Conservation (phyloP, 2,113 vertebrate species). For the Columba janthina region DNA sequence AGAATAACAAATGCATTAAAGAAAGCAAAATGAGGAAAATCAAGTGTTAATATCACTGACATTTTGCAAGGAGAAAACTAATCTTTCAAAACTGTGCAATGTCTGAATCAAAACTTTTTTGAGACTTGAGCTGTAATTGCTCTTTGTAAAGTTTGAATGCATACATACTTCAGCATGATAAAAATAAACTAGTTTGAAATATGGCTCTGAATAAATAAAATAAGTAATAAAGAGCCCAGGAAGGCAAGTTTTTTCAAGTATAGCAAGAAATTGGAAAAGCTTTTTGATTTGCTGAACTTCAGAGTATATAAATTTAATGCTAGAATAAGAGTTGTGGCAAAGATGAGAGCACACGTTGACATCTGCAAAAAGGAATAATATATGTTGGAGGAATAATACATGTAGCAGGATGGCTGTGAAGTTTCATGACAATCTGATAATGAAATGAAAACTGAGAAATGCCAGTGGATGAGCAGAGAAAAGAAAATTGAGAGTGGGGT, state of each 20-base stretch:
- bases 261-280: neutral
- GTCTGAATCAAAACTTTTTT: neutral
- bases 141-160: neutral
- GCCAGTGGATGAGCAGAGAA: neutral
- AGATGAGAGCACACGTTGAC: neutral
- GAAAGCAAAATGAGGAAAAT: neutral
- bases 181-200: neutral
- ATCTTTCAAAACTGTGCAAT: neutral
- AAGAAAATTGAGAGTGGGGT: neutral
- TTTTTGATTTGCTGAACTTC: neutral
- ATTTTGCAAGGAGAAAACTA: neutral
- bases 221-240: neutral
- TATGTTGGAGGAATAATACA: neutral
- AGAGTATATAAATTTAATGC: neutral
- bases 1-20: neutral
- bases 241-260: neutral
- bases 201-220: conserved; percentile 1
- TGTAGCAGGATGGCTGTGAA: neutral
- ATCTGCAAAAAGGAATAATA: neutral
- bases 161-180: neutral
- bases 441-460: neutral
- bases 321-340: neutral
- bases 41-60: neutral
- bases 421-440: neutral
- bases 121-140: neutral